phyloP scores from a whole-genome alignment of 1,140 invertebrate genomes.

The Drosophila baimaii region DNA sequence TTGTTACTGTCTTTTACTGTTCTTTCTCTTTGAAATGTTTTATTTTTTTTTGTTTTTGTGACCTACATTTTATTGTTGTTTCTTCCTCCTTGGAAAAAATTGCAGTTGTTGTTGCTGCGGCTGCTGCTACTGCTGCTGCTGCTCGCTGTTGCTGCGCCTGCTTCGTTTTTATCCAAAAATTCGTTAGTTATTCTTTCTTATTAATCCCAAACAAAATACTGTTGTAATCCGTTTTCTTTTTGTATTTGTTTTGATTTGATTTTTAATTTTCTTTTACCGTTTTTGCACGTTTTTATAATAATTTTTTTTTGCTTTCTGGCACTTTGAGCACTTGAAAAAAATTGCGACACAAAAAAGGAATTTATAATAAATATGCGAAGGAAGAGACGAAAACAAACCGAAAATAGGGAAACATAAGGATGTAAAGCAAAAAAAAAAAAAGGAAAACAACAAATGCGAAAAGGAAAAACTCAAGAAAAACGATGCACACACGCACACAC shows the following conservation, averaged over 20 bases:
- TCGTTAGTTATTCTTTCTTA: neutral
- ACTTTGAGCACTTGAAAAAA: conserved; percentile 74
- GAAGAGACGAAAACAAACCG: conserved; percentile 9
- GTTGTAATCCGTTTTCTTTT: conserved; percentile 43
- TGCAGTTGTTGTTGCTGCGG: conserved; percentile 22
- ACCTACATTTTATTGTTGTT: conserved; percentile 41
- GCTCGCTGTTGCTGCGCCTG: conserved; percentile 3
- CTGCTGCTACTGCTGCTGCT: neutral
- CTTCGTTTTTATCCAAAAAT: conserved; percentile 33
- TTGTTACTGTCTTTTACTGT: conserved; percentile 6
- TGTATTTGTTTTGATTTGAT: conserved; percentile 20
- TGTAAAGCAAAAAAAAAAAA: conserved; percentile 17
- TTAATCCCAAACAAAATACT: conserved; percentile 8
- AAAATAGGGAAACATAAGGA: neutral
- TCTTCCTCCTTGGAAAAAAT: conserved; percentile 7
- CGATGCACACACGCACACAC: conserved; percentile 6
- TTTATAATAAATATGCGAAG: conserved; percentile 17
- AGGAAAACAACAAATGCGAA: neutral
- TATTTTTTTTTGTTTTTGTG: conserved; percentile 14
- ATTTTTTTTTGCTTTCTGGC: conserved; percentile 10
- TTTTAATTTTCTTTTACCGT: conserved; percentile 26
- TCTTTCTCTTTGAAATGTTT: neutral
- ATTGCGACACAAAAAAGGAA: conserved; percentile 34
- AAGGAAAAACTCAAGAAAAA: conserved; percentile 3
- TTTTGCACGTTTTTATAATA: conserved; percentile 20